Percentiles rank a stretch among this genome's conserved stretches.
phyloP scores from a whole-genome alignment of 2,888 invertebrate species.

The Aelia acuminata region DNA sequence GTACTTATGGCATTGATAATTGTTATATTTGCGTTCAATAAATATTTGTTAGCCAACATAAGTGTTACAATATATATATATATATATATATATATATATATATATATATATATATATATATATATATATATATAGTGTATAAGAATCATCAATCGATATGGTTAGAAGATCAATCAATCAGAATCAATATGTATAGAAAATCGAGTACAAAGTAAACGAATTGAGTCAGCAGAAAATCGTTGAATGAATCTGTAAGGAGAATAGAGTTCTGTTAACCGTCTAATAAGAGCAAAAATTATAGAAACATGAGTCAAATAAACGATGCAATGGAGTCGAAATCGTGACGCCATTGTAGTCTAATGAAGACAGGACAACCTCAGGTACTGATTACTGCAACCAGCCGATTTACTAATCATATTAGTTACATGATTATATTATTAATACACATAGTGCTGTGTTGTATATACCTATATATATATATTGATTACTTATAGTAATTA shows the following conservation, averaged over 20 bases:
- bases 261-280: not conserved
- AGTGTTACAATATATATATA: too few relatives aligned
- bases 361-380: slow-evolving; percentile 22
- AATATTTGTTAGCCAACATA: too few relatives aligned
- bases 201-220: not conserved
- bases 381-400: not conserved
- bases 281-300: slow-evolving; percentile 39
- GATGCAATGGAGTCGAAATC: slow-evolving; percentile 28
- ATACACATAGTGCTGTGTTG: not conserved
- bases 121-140: too few relatives aligned
- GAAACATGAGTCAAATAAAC: slow-evolving; percentile 49
- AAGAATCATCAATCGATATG: too few relatives aligned
- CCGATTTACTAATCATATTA: slow-evolving; percentile 31
- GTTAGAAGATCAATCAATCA: too few relatives aligned
- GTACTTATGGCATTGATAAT: too few relatives aligned
- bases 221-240: not conserved
- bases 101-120: too few relatives aligned
- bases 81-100: too few relatives aligned
- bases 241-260: not conserved
- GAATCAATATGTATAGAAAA: too few relatives aligned
- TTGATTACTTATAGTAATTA: too few relatives aligned
- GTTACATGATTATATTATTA: not conserved
- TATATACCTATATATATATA: not conserved
- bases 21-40: too few relatives aligned
- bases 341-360: slow-evolving; percentile 49